These are phyloP conservation scores for Polyploca ridens DNA, from an alignment of 2,888 invertebrate genomes.

Conservation along the genomic window DNA sequence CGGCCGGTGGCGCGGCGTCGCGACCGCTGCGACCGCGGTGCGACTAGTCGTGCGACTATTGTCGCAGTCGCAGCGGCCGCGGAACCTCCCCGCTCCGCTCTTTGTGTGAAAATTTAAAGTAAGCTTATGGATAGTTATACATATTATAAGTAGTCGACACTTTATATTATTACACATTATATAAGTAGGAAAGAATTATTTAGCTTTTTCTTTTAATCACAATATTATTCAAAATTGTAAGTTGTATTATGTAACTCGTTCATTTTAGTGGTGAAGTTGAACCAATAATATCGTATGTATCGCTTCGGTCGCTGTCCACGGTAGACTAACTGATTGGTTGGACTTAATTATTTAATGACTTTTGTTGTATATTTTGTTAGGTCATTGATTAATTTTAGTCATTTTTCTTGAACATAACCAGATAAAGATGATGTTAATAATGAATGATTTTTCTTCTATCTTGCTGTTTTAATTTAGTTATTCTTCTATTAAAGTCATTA, in stretches of 20 bases:
- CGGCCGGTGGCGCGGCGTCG: slow-evolving; percentile 24
- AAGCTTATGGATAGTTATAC: slow-evolving; percentile 80
- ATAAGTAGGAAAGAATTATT: slow-evolving; percentile 85
- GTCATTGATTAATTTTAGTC: slow-evolving; percentile 84
- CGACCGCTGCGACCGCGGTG: slow-evolving; percentile 1
- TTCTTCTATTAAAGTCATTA: slow-evolving; percentile 85
- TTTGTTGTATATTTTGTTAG: slow-evolving; percentile 85
- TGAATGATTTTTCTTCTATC: slow-evolving; percentile 81
- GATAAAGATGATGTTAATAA: slow-evolving; percentile 79
- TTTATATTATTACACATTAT: slow-evolving; percentile 84
- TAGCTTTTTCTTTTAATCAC: slow-evolving; percentile 82
- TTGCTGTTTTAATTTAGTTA: slow-evolving; percentile 85
- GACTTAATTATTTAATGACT: slow-evolving; percentile 84
- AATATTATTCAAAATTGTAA: slow-evolving; percentile 84
- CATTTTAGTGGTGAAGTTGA: slow-evolving; percentile 76
- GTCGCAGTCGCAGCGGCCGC: slow-evolving; percentile 24
- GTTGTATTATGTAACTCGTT: slow-evolving; percentile 81
- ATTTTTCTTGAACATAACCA: slow-evolving; percentile 78
- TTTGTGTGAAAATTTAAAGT: slow-evolving; percentile 82
- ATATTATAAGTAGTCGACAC: slow-evolving; percentile 83
- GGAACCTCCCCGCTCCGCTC: slow-evolving; percentile 58
- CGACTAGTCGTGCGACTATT: slow-evolving; percentile 15
- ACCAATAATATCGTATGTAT: slow-evolving; percentile 48
- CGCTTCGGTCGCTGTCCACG: slow-evolving; percentile 69
- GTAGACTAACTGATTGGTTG: slow-evolving; percentile 75